A percentile compares a stretch with the other conserved stretches of the same genome.
These are phyloP conservation scores for Drosophila demipolita DNA, from an alignment of 2,888 invertebrate genomes.

Conservation along the genomic window DNA sequence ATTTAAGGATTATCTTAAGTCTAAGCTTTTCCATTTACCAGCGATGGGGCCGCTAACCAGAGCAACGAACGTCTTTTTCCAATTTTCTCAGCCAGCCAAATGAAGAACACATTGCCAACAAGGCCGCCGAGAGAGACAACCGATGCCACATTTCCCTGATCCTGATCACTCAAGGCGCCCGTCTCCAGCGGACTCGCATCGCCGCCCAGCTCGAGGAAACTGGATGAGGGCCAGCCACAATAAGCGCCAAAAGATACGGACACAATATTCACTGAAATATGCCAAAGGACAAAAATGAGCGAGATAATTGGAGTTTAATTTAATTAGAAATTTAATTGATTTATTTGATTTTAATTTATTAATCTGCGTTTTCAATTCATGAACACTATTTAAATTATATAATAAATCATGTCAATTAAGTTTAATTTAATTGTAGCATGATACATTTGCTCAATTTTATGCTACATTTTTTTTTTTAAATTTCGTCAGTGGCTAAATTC, in stretches of 20 bases:
- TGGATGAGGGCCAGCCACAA: constrained; percentile 83
- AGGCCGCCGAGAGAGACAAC: constrained; percentile 82
- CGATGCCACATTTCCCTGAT: constrained; percentile 84
- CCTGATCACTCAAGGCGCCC: constrained; percentile 76
- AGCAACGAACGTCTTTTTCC: constrained; percentile 79
- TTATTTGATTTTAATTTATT: not conserved
- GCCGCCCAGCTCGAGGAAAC: constrained; percentile 79
- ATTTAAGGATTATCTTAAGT: not conserved
- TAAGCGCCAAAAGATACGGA: constrained; percentile 82
- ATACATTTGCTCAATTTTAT: not conserved
- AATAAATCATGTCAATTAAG: not conserved
- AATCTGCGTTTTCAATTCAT: not conserved
- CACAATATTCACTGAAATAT: constrained; percentile 69
- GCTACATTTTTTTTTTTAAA: not conserved
- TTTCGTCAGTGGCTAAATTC: not conserved
- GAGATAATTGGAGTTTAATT: not conserved
- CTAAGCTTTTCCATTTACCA: constrained; percentile 61
- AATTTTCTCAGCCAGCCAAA: constrained; percentile 81
- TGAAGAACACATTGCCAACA: constrained; percentile 80
- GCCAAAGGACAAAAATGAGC: not conserved
- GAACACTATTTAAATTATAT: not conserved
- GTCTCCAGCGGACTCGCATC: constrained; percentile 75
- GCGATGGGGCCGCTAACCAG: constrained; percentile 73
- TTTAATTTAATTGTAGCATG: not conserved
- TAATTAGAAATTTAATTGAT: not conserved